phyloP scores from a whole-genome alignment of 2,797 vertebrate species.

The Parambassis ranga region DNA sequence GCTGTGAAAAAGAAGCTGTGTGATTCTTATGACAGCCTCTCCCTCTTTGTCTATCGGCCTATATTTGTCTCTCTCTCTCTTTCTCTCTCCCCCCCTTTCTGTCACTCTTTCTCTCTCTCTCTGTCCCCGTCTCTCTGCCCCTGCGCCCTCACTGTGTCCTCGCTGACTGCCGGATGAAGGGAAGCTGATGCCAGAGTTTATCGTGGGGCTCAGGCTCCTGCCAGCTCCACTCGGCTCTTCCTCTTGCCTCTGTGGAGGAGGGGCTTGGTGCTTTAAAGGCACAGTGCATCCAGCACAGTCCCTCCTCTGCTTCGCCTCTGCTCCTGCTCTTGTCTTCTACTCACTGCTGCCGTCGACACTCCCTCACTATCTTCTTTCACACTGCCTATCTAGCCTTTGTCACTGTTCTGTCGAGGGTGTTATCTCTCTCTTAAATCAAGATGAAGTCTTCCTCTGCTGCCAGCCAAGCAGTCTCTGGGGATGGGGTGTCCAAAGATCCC shows the following conservation, averaged over 20 bases:
- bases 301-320: slow-evolving; percentile 37
- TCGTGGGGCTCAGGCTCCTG: slow-evolving; percentile 80
- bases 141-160: slow-evolving; percentile 74
- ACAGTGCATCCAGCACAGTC: slow-evolving; percentile 52
- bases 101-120: slow-evolving; percentile 53
- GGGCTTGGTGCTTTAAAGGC: slow-evolving; percentile 79
- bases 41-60: slow-evolving; percentile 52
- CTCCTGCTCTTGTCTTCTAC: slow-evolving; percentile 42
- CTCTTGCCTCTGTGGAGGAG: slow-evolving; percentile 70
- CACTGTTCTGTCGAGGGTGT: slow-evolving; percentile 61
- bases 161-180: slow-evolving; percentile 80
- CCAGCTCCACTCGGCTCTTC: slow-evolving; percentile 74
- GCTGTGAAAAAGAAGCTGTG: slow-evolving; percentile 58
- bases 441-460: slow-evolving; percentile 57
- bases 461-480: slow-evolving; percentile 41
- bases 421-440: slow-evolving; percentile 56
- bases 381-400: slow-evolving; percentile 61
- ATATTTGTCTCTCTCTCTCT: slow-evolving; percentile 39
- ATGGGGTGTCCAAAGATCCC: slow-evolving; percentile 51
- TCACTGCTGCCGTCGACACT: slow-evolving; percentile 42
- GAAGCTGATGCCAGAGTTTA: slow-evolving; percentile 86
- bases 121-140: slow-evolving; percentile 69
- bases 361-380: slow-evolving; percentile 54
- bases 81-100: slow-evolving; percentile 30
- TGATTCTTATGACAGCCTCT: slow-evolving; percentile 69